Base-by-base conservation (phyloP, 2,888 invertebrate genomes). In the Dasypolia templi region DNA sequence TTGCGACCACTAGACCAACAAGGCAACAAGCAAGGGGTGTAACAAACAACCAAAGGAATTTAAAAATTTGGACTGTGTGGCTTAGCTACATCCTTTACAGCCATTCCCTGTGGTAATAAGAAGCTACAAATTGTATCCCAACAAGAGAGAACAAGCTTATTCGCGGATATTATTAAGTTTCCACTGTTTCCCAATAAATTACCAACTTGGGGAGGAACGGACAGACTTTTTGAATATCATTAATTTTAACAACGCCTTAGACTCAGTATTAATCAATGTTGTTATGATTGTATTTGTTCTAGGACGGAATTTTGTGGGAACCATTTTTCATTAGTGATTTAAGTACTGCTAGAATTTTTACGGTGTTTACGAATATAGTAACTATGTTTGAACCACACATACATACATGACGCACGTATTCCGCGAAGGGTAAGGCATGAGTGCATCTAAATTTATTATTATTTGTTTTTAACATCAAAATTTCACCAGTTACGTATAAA, bases 141-240 rank as follows among this genome's bases (percentile, higher is more conserved):
- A 79, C 85, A 75, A 74, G 69, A 64, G 51, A 17, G 76, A 82
- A 75, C 70, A 68, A 78, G 81, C 83, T 80, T 81, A 81, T 81
- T 77, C 64, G 68, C 44, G 61, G 64, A 78, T 88, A 90, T 88
- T 89, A 92, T 91, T 89, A 90, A 89, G 88, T 88, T 88, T 82
- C 63, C 73, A 85, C 80, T 91, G 92, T 92, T 91, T 89, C 87
- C 83, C 88, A 90, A 92, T 93, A 92, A 92, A 92, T 93, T 92
- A 90, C 86, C 71, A 91, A 93, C 85, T 92, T 91, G 65, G 77
- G 53, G 72, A 65, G 81, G 86, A 86, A 87, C 85, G 87, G 81
- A 72, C 72, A 39, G 91, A 93, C 87, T 93, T 92, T 86, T 88
- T 87, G 92, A 92, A 92, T 92, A 91, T 89, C 91, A 93, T 92